phyloP scores from a whole-genome alignment of 2,888 invertebrate genomes.

The Drosophila setosimentum region DNA sequence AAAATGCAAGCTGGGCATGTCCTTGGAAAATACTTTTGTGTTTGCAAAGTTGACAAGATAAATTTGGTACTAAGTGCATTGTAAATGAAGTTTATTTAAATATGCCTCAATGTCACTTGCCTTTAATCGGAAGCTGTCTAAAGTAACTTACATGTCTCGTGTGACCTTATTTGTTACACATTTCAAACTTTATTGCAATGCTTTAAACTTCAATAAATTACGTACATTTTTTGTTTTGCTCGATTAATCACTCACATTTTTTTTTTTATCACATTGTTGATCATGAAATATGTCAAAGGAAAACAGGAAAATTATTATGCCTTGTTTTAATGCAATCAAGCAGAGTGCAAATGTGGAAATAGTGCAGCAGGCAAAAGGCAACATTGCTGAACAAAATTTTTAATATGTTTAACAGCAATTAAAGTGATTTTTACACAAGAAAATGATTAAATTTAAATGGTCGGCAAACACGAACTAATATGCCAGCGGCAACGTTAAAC shows the following conservation, averaged over 20 bases:
- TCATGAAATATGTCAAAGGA: constrained; percentile 22
- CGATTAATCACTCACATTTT: constrained; percentile 43
- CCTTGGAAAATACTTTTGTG: constrained; percentile 15
- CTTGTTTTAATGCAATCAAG: constrained; percentile 54
- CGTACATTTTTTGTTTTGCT: constrained; percentile 21
- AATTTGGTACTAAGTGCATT: constrained; percentile 1
- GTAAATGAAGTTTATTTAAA: constrained; percentile 1
- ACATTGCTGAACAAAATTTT: constrained; percentile 69
- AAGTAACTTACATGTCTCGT: not conserved
- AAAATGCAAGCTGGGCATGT: constrained; percentile 14
- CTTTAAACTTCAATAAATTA: not conserved
- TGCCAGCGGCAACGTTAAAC: constrained; percentile 16
- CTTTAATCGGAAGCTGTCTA: not conserved
- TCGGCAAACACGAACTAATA: constrained; percentile 47
- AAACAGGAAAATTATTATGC: constrained; percentile 38
- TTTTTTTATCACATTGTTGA: constrained; percentile 47
- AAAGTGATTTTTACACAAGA: constrained; percentile 72
- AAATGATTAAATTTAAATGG: constrained; percentile 71
- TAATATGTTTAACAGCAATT: constrained; percentile 73
- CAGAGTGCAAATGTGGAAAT: constrained; percentile 7
- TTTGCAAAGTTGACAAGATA: not conserved
- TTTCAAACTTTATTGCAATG: not conserved
- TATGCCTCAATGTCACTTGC: not conserved
- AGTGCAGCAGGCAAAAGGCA: constrained; percentile 25
- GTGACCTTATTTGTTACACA: not conserved